These are phyloP conservation scores for Pseudococcus jackbeardsleyi DNA, from an alignment of 2,888 invertebrate species.

Conservation along the genomic window DNA sequence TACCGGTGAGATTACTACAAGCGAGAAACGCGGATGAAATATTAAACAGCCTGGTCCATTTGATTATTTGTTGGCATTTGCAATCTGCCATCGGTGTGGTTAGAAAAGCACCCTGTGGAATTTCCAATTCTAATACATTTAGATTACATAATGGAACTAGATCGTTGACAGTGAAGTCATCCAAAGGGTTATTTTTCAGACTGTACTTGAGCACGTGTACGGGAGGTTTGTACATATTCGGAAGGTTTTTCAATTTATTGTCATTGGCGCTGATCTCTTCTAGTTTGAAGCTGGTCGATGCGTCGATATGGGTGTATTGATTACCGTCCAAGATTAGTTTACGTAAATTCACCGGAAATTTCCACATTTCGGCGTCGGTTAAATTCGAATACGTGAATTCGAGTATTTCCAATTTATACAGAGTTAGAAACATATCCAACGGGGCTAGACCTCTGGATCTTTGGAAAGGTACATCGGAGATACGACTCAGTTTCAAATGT, in stretches of 20 bases:
- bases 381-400: conserved; percentile 6
- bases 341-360: background rate
- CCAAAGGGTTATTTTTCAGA: conserved; percentile 7
- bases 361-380: conserved; percentile 20
- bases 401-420: background rate
- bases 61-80: conserved; percentile 18
- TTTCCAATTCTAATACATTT: conserved; percentile 22
- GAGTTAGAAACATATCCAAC: background rate
- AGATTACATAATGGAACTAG: background rate
- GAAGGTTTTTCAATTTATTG: background rate
- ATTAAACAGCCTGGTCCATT: conserved; percentile 14
- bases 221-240: background rate
- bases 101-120: conserved; percentile 21
- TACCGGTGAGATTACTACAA: conserved; percentile 20
- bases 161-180: background rate
- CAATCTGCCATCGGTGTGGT: background rate
- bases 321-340: background rate
- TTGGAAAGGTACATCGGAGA: background rate
- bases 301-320: background rate
- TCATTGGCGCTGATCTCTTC: background rate
- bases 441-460: background rate
- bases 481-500: background rate
- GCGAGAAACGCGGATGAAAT: background rate
- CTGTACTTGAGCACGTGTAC: background rate
- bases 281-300: background rate